Evolutionary conservation across 2,888 invertebrate genomes (phyloP).

Genomic region (Bellardia pandia): DNA sequence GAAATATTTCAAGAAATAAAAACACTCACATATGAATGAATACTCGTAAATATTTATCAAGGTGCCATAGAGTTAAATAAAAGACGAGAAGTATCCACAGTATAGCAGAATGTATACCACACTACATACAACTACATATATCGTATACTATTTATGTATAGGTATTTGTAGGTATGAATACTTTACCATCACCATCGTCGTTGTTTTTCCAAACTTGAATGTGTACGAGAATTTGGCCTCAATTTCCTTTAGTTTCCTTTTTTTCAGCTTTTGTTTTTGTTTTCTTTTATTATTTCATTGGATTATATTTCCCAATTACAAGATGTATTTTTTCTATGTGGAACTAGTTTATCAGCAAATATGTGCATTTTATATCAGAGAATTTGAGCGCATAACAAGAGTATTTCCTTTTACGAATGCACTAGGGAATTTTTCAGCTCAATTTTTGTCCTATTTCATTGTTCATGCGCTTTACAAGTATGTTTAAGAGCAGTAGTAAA

Average conservation of each 20-base stretch:
- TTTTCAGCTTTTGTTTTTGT: neutral
- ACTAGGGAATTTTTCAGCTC: neutral
- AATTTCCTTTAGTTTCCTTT: slow-evolving; percentile 46
- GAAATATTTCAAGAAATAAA: too few species aligned
- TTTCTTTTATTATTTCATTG: slow-evolving; percentile 2
- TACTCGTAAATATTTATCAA: slow-evolving; percentile 37
- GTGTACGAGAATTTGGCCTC: slow-evolving; percentile 39
- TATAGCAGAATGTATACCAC: neutral
- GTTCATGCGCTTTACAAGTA: slow-evolving; percentile 13
- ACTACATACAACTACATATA: neutral
- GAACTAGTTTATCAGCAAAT: slow-evolving; percentile 57
- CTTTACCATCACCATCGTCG: neutral
- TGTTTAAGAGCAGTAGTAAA: slow-evolving; percentile 19
- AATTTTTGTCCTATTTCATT: neutral
- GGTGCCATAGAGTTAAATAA: neutral
- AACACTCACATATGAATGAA: slow-evolving; percentile 27
- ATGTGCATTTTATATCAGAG: neutral
- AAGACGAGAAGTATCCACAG: neutral
- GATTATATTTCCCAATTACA: neutral
- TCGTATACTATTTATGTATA: too few species aligned
- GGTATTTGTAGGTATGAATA: neutral
- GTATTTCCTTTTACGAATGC: neutral
- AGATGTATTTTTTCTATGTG: neutral
- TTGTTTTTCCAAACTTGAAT: slow-evolving; percentile 4
- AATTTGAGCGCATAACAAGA: neutral